Percentiles rank a stretch among this genome's conserved stretches.
phyloP scores from a whole-genome alignment of 2,888 invertebrate genomes.

The Pediacus dermestoides region DNA sequence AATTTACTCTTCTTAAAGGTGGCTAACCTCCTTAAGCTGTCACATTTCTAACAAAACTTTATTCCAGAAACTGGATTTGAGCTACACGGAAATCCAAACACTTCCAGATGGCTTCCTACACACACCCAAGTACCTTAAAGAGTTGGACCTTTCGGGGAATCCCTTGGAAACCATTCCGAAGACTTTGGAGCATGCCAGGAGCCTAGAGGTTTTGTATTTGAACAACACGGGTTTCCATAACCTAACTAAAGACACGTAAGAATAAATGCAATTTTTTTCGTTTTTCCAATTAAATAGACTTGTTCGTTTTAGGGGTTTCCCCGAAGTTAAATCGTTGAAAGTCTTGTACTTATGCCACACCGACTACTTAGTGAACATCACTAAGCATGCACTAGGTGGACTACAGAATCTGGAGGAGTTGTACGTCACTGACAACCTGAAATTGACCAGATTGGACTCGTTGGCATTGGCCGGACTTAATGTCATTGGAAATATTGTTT shows the following conservation, averaged over 20 bases:
- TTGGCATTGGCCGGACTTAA: slow-evolving; percentile 54
- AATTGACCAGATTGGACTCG: slow-evolving; percentile 56
- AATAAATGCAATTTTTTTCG: slow-evolving; percentile 14
- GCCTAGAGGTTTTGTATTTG: slow-evolving; percentile 60
- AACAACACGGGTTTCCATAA: slow-evolving; percentile 67
- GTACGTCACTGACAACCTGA: slow-evolving; percentile 62
- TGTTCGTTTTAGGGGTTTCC: slow-evolving; percentile 57
- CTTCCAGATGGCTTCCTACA: slow-evolving; percentile 67
- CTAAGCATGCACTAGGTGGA: slow-evolving; percentile 55
- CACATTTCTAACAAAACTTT: slow-evolving; percentile 13
- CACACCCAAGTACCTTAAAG: slow-evolving; percentile 61
- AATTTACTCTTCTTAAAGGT: slow-evolving; percentile 65
- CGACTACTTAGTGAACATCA: slow-evolving; percentile 57
- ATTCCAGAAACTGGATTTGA: slow-evolving; percentile 65
- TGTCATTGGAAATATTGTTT: slow-evolving; percentile 58
- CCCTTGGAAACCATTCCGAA: slow-evolving; percentile 57
- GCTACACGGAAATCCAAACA: slow-evolving; percentile 60
- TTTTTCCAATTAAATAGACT: too few species aligned
- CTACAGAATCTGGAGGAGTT: slow-evolving; percentile 58
- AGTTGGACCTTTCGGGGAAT: slow-evolving; percentile 61
- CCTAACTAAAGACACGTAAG: slow-evolving; percentile 48
- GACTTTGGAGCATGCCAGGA: slow-evolving; percentile 58
- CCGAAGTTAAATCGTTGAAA: slow-evolving; percentile 58
- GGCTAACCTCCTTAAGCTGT: slow-evolving; percentile 17
- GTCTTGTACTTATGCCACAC: slow-evolving; percentile 68